These are phyloP conservation scores for Umimayanthus kanabou DNA, from an alignment of 92 coral and sea anemone species.

Conservation along the genomic window DNA sequence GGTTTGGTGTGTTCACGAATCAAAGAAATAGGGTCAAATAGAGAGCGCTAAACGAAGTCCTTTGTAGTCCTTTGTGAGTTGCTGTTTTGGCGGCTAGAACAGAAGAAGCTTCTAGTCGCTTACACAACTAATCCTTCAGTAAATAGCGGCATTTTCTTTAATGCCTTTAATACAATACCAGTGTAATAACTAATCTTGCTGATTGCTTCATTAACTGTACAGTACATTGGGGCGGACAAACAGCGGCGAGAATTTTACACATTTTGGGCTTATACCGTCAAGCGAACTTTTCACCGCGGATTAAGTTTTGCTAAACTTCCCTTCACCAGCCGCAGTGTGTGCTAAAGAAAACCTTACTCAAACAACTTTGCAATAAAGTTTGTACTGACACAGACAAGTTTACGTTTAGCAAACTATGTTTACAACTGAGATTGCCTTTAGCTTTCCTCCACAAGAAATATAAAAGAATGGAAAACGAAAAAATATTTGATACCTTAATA, in stretches of 20 bases:
- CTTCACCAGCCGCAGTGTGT: not conserved
- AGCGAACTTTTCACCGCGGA: conserved; percentile 36
- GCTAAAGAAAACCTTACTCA: not conserved
- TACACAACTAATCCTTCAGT: not conserved
- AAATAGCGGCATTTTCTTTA: conserved; percentile 45
- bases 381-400: not conserved
- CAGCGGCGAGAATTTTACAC: conserved; percentile 38
- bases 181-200: conserved; percentile 33
- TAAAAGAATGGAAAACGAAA: not conserved
- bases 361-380: not conserved
- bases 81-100: conserved; percentile 24
- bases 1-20: not conserved
- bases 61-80: not conserved
- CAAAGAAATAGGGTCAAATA: not conserved
- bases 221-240: conserved; percentile 35
- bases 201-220: conserved; percentile 47
- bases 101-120: conserved; percentile 38
- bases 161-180: conserved; percentile 35
- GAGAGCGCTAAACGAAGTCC: not conserved
- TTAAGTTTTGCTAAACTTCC: not conserved
- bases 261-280: conserved; percentile 37
- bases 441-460: not conserved
- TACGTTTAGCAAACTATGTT: not conserved
- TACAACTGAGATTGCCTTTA: not conserved
- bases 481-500: too few relatives aligned